Percentiles rank a stretch among this genome's conserved stretches.
Evolutionary conservation across 2,113 vertebrate species (phyloP).

Genomic region (Zapornia atra): DNA sequence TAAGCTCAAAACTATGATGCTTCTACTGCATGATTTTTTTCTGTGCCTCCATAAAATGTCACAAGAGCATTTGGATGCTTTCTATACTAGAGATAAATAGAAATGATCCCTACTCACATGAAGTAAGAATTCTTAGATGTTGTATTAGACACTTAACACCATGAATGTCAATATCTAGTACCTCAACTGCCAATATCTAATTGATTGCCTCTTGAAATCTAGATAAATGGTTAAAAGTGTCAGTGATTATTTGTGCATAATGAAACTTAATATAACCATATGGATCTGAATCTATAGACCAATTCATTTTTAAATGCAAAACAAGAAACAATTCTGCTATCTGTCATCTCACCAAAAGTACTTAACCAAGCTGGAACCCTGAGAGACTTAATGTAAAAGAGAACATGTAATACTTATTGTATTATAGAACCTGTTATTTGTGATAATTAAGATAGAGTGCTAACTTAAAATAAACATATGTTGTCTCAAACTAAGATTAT

Average conservation of each 20-base stretch:
- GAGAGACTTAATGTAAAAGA: neutral
- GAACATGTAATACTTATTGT: neutral
- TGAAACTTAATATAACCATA: neutral
- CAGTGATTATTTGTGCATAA: neutral
- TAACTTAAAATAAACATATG: slow-evolving; percentile 28
- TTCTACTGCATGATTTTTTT: neutral
- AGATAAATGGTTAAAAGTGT: neutral
- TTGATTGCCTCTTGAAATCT: neutral
- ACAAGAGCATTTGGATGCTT: neutral
- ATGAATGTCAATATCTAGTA: neutral
- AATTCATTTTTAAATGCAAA: slow-evolving; percentile 25
- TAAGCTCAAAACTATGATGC: neutral
- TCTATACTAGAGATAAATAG: neutral
- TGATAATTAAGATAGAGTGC: neutral
- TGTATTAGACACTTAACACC: neutral
- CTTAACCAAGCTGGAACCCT: neutral
- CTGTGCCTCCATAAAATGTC: neutral
- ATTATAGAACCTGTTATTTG: neutral
- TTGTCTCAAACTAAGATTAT: neutral
- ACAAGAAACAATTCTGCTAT: neutral
- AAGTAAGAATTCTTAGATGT: slow-evolving; percentile 12
- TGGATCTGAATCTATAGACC: neutral
- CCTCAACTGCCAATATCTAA: neutral
- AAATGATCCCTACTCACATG: neutral
- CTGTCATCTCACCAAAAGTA: slow-evolving; percentile 2